Conservation (phyloP, 2,797 vertebrate genomes). For the Muscicapa striata region DNA sequence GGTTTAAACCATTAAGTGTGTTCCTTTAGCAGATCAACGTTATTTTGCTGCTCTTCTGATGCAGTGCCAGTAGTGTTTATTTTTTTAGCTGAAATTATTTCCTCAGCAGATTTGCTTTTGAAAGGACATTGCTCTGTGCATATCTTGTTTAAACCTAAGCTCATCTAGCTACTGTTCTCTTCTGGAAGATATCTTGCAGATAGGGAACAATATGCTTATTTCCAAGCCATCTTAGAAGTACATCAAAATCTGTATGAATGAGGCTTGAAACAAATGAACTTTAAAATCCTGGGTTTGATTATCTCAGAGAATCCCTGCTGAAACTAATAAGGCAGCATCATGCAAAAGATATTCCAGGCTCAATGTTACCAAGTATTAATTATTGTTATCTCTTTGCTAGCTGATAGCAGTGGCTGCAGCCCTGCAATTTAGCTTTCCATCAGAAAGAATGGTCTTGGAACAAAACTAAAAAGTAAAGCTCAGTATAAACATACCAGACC, state of each 20-base stretch:
- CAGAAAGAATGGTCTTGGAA: not conserved
- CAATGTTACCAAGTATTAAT: slow-evolving; percentile 45
- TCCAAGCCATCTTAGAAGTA: not conserved
- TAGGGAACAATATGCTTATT: not conserved
- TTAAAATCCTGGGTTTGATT: slow-evolving; percentile 24
- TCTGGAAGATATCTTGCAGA: not conserved
- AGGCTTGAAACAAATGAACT: slow-evolving; percentile 16
- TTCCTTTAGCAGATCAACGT: not conserved
- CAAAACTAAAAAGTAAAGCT: not conserved
- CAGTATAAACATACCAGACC: not conserved
- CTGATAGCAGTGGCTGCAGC: slow-evolving; percentile 1
- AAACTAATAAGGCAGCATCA: slow-evolving; percentile 43
- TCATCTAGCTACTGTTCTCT: not conserved
- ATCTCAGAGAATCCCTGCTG: slow-evolving; percentile 45
- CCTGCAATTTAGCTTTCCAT: slow-evolving; percentile 41
- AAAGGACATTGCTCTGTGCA: not conserved
- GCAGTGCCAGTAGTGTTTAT: slow-evolving; percentile 25
- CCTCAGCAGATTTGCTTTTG: slow-evolving; percentile 38
- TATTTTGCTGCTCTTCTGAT: slow-evolving; percentile 35
- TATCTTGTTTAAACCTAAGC: not conserved
- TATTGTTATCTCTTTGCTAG: slow-evolving; percentile 36
- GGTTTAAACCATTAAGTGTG: not conserved
- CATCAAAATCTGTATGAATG: not conserved
- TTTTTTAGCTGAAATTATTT: slow-evolving; percentile 53
- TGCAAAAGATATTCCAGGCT: not conserved